phyloP scores from a whole-genome alignment of 2,113 vertebrate species.

The Notarius lentiginosus region DNA sequence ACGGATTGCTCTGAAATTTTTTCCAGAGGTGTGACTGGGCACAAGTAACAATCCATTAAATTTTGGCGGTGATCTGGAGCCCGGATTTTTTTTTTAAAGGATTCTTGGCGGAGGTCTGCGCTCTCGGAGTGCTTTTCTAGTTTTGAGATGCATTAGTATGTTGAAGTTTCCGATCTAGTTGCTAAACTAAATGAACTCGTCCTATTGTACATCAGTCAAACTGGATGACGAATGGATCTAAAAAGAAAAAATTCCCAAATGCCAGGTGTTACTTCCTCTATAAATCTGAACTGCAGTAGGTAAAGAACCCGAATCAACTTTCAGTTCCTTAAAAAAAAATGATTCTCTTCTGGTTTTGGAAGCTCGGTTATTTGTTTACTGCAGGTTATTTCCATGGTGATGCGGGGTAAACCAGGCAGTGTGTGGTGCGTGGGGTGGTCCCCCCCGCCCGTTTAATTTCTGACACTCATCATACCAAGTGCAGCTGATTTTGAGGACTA shows the following conservation, averaged over 20 bases:
- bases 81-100: too few species aligned
- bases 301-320: background rate
- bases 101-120: too few species aligned
- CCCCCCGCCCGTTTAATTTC: background rate
- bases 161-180: background rate
- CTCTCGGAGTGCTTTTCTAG: too few species aligned
- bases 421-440: background rate
- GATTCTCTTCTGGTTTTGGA: background rate
- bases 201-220: background rate
- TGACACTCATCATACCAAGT: background rate
- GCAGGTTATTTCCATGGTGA: background rate
- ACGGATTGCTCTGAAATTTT: too few species aligned
- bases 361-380: background rate
- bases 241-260: background rate
- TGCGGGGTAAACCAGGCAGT: background rate
- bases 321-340: background rate
- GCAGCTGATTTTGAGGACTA: background rate
- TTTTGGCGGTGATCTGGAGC: too few species aligned
- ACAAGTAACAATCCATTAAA: too few species aligned
- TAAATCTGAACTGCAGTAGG: background rate
- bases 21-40: too few species aligned
- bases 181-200: background rate
- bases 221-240: background rate
- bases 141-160: background rate
- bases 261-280: constrained; percentile 5